Evolutionary conservation across 2,888 invertebrate genomes (phyloP), one percentile per base, ranked within the genome.

Genomic region (Nasonovia ribisnigri): DNA sequence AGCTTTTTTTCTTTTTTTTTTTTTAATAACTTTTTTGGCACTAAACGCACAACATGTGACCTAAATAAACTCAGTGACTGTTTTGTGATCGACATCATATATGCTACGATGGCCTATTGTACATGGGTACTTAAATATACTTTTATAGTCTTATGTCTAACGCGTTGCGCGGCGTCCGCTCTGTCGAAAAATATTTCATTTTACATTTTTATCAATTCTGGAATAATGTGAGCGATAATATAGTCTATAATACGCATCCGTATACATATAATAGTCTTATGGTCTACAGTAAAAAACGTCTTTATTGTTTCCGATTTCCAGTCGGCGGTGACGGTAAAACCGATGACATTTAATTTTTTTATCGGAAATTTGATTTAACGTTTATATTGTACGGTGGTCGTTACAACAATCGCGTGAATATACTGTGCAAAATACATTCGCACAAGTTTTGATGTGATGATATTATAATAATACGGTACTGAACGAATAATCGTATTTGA

Each of bases 21-120:
- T 67, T 67, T 67, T 67, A 67, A 67, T 67, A 67, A 67, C n/a
- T 67, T 67, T 67, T 67, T 67, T 67, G n/a, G n/a, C 67, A 67
- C 13, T 67, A 67, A 67, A n/a, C 67, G 1, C 8, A n/a, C 20
- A 54, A 20, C n/a, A 67, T 67, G n/a, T 67, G 67, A 67, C 67
- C 67, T n/a, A 67, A 67, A 67, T 67, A 67, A n/a, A n/a, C n/a
- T 67, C 5, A 67, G 10, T n/a, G 67, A 67, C n/a, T n/a, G 4
- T 67, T 67, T 67, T 29, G 67, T 67, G 67, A 67, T 67, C 67
- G n/a, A 67, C n/a, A n/a, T n/a, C n/a, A n/a, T n/a, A n/a, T n/a
- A 67, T 67, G 13, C n/a, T n/a, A 5, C n/a, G n/a, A n/a, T 29
- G 5, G 13, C 8, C 13, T 67, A 67, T 67, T 67, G 67, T 67